Base-by-base conservation (phyloP, 2,797 vertebrate species). In the Threskiornis aethiopicus region DNA sequence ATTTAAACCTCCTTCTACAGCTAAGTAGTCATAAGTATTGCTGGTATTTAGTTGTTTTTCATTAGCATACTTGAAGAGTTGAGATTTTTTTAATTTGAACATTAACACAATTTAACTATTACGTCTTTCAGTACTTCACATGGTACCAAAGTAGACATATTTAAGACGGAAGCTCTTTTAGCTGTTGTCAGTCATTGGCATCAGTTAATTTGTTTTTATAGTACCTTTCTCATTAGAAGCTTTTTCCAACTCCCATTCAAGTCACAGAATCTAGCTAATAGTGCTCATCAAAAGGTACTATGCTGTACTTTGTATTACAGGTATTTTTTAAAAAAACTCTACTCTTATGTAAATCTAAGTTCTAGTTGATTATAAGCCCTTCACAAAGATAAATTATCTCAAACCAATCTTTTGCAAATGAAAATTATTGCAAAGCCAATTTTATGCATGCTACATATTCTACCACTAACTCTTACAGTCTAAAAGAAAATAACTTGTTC, bases 401-500 rank as follows among this genome's bases (percentile, higher is more conserved):
- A 92, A 94, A 84, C 70, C 78, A 84, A 92, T 94, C 90, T 91
- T 84, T 67, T 66, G 73, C 79, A 59, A 90, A 59, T 41, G 35
- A 91, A 62, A 97, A 77, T 59, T n/a, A 96, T 64, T 85, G 88
- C 58, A 70, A 94, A 89, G 76, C 33, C 46, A 46, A 72, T 96
- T 93, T 96, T 95, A 91, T 80, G 62, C 71, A 54, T 14, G 33
- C 58, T 78, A 59, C 42, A 9, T 73, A 76, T 91, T 91, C 39
- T 42, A 66, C 64, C 73, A 58, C 55, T 85, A 76, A 78, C 49
- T 85, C 80, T 67, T 57, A 55, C 20, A 84, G 52, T 55, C 78
- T 89, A 41, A 33, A 94, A 51, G 91, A 93, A 93, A 93, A 94
- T 80, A 97, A 95, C 84, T 83, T 51, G n/a, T 46, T 96, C 85